Evolutionary conservation across 2,888 invertebrate species (phyloP).

Genomic region (Lucinisca nassula): DNA sequence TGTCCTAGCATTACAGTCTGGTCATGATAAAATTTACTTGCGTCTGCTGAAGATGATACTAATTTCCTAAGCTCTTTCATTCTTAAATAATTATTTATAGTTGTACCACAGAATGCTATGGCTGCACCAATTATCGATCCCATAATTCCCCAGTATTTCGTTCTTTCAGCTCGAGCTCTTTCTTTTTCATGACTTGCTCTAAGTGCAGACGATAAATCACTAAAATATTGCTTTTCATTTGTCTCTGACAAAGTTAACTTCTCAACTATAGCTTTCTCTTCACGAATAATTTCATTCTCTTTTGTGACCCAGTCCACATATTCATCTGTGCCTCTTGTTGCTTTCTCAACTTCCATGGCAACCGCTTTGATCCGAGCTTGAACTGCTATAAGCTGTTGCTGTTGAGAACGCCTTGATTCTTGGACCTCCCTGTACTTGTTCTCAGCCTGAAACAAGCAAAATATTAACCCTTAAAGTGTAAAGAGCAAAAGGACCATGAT

Average conservation of each 20-base stretch:
- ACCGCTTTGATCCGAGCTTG: constrained; percentile 90
- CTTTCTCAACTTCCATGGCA: constrained; percentile 93
- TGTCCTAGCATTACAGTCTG: constrained; percentile 68
- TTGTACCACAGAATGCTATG: constrained; percentile 91
- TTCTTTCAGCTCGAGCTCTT: constrained; percentile 93
- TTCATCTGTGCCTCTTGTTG: constrained; percentile 93
- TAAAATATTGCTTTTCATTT: constrained; percentile 92
- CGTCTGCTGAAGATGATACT: constrained; percentile 88
- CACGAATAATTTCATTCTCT: constrained; percentile 88
- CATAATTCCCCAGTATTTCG: constrained; percentile 95
- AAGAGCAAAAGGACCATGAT: too few relatives aligned
- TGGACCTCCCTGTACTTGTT: constrained; percentile 81
- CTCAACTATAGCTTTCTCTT: constrained; percentile 88
- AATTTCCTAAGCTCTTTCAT: constrained; percentile 91
- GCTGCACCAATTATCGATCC: constrained; percentile 91
- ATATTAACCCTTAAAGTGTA: too few relatives aligned
- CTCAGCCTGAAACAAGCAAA: constrained; percentile 81
- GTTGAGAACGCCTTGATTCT: constrained; percentile 80
- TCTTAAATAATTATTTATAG: constrained; percentile 91
- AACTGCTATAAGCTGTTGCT: constrained; percentile 76
- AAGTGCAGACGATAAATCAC: constrained; percentile 92
- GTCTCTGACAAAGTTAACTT: constrained; percentile 92
- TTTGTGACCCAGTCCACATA: constrained; percentile 93
- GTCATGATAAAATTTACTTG: constrained; percentile 69
- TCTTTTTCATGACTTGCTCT: constrained; percentile 95